Percentiles rank a stretch among this genome's conserved stretches.
These are phyloP conservation scores for Andrena bucephala DNA, from an alignment of 2,888 invertebrate species.

Conservation along the genomic window DNA sequence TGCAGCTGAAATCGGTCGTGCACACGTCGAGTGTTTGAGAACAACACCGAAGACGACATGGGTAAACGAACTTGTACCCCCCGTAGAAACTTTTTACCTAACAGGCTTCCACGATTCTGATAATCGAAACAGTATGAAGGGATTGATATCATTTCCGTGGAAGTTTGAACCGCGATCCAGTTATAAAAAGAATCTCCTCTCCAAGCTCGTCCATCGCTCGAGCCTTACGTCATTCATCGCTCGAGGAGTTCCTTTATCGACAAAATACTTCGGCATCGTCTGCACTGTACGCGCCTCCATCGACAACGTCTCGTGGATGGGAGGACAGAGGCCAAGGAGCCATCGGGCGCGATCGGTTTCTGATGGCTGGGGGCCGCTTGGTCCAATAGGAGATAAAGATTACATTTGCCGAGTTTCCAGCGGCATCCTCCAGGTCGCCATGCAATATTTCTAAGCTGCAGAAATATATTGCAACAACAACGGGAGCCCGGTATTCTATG, in stretches of 20 bases:
- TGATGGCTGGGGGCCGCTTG: slow-evolving; percentile 30
- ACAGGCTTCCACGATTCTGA: neutral
- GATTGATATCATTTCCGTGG: neutral
- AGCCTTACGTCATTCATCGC: neutral
- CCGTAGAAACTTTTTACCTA: neutral
- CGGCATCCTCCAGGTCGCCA: slow-evolving; percentile 47
- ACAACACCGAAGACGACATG: neutral
- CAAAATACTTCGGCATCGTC: slow-evolving; percentile 1
- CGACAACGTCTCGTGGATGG: slow-evolving; percentile 15
- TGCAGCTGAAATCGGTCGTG: slow-evolving; percentile 39
- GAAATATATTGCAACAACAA: slow-evolving; percentile 69
- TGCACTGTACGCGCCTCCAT: neutral
- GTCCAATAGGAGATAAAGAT: slow-evolving; percentile 60
- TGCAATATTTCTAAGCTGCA: slow-evolving; percentile 72
- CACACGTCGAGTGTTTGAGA: slow-evolving; percentile 5
- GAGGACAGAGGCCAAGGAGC: slow-evolving; percentile 23
- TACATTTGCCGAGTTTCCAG: slow-evolving; percentile 46
- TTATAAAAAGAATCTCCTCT: neutral
- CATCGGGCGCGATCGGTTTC: slow-evolving; percentile 49
- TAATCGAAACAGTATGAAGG: neutral
- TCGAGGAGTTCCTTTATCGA: neutral
- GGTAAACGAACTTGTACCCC: neutral
- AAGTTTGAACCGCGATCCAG: neutral
- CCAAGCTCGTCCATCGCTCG: neutral
- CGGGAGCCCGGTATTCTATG: slow-evolving; percentile 53